A percentile compares a stretch with the other conserved stretches of the same genome.
Evolutionary conservation across 2,888 invertebrate genomes (phyloP).

Genomic region (Crematogaster levior): DNA sequence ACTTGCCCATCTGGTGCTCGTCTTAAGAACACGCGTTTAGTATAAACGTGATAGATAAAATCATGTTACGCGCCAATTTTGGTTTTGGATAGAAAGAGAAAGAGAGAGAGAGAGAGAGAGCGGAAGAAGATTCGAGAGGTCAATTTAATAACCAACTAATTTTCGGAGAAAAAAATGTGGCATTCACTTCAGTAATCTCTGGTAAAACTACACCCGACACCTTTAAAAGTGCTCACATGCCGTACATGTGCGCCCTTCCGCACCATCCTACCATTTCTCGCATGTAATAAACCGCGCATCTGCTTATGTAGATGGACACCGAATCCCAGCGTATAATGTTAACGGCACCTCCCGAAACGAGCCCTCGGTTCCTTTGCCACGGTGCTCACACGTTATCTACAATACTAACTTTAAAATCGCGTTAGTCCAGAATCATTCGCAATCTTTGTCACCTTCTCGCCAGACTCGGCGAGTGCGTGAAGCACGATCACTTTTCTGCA

Average conservation of each 20-base stretch:
- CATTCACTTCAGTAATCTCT: slow-evolving; percentile 15
- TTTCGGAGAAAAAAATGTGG: slow-evolving; percentile 13
- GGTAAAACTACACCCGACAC: slow-evolving; percentile 38
- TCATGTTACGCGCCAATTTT: slow-evolving; percentile 28
- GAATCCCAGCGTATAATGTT: slow-evolving; percentile 49
- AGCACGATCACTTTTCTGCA: background rate
- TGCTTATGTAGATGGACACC: slow-evolving; percentile 53
- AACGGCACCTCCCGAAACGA: slow-evolving; percentile 42
- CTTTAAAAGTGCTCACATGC: slow-evolving; percentile 6
- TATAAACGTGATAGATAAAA: background rate
- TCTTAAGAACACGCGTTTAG: slow-evolving; percentile 47
- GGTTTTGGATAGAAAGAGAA: background rate
- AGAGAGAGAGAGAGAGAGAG: background rate
- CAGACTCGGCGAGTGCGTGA: background rate
- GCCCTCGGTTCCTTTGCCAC: slow-evolving; percentile 29
- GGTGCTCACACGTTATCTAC: slow-evolving; percentile 10
- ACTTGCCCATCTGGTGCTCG: background rate
- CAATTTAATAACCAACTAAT: slow-evolving; percentile 31
- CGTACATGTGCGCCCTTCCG: background rate
- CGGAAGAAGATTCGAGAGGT: background rate
- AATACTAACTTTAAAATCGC: slow-evolving; percentile 21
- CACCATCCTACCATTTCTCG: slow-evolving; percentile 27
- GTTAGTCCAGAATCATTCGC: background rate
- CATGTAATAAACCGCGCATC: slow-evolving; percentile 50
- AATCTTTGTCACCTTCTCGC: background rate